Evolutionary conservation across 1,140 invertebrate genomes (phyloP).

Genomic region (Bombus superbus): DNA sequence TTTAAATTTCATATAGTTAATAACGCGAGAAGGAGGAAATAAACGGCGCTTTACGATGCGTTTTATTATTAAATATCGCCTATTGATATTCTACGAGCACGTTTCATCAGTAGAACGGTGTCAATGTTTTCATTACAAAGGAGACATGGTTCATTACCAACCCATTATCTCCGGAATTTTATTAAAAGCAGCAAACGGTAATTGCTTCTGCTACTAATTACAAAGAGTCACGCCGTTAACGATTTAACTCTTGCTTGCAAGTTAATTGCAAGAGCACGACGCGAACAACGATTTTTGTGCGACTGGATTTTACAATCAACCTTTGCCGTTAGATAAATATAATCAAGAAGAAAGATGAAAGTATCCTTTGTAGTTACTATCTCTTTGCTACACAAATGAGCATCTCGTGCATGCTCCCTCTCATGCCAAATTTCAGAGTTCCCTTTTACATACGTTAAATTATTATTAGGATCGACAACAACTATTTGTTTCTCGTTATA

Average conservation of each 20-base stretch:
- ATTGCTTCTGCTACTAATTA: conserved; percentile 40
- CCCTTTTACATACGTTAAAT: too few relatives aligned
- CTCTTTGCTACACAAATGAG: background rate
- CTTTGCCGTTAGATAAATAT: background rate
- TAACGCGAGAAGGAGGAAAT: background rate
- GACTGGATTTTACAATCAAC: background rate
- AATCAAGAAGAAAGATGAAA: background rate
- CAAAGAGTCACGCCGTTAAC: conserved; percentile 24
- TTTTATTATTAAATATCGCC: background rate
- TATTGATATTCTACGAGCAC: background rate
- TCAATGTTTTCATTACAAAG: conserved; percentile 33
- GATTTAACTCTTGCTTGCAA: conserved; percentile 30
- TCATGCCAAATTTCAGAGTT: background rate
- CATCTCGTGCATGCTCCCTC: background rate
- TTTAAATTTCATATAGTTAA: too few relatives aligned
- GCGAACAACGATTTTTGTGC: conserved; percentile 18
- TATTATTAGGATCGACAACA: too few relatives aligned
- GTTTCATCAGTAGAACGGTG: background rate
- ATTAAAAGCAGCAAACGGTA: conserved; percentile 35
- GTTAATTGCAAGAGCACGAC: conserved; percentile 18
- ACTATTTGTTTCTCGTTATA: too few relatives aligned
- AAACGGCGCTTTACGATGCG: background rate
- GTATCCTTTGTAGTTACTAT: background rate
- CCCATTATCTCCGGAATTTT: conserved; percentile 40
- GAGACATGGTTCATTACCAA: conserved; percentile 11